Conservation (phyloP, 2,113 vertebrate genomes). For the Pandion haliaetus region DNA sequence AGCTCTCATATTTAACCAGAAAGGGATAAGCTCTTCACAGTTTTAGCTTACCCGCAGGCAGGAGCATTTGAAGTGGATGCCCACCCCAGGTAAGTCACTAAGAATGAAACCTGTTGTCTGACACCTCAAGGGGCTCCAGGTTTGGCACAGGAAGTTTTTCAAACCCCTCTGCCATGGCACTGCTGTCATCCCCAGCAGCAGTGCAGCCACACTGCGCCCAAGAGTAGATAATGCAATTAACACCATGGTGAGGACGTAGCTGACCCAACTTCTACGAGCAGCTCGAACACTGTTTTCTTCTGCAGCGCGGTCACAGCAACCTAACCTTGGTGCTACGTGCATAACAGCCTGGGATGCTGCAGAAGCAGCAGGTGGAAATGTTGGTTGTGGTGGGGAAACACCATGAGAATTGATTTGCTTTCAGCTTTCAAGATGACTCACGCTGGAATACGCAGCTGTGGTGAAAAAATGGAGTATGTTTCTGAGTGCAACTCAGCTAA, state of each 20-base stretch:
- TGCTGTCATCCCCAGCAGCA: neutral
- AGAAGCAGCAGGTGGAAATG: neutral
- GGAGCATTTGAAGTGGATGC: neutral
- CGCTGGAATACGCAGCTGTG: neutral
- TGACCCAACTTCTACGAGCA: neutral
- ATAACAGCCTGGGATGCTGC: neutral
- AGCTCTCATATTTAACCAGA: neutral
- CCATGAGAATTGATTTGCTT: neutral
- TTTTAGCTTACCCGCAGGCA: neutral
- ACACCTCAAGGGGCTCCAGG: neutral
- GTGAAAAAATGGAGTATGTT: neutral
- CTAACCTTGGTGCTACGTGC: accelerated
- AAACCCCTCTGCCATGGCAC: neutral
- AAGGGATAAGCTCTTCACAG: neutral
- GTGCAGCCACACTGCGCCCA: accelerated
- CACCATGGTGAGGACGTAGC: accelerated
- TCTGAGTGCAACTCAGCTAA: neutral
- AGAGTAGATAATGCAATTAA: accelerated
- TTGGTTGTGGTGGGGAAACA: neutral
- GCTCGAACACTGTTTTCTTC: accelerated
- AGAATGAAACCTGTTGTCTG: neutral
- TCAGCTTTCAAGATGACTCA: neutral
- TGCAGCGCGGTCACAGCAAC: neutral
- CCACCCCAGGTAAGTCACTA: neutral
- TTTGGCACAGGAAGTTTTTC: neutral